Evolutionary conservation across 2,797 vertebrate species (phyloP).

Genomic region (Muscicapa comitata): DNA sequence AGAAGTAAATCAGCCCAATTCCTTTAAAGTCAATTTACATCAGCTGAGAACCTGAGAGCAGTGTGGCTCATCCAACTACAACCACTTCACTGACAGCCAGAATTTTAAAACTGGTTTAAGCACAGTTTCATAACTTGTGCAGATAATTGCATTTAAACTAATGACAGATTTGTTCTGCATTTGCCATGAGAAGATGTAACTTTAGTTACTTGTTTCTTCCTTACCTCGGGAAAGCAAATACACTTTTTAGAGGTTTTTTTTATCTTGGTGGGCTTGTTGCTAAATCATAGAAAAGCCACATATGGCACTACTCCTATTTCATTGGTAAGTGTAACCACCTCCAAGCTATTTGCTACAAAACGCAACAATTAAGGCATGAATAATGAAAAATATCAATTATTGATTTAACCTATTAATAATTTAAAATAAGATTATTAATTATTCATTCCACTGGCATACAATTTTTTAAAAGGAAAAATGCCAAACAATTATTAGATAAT

Average conservation of each 20-base stretch:
- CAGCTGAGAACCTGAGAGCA: neutral
- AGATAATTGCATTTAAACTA: neutral
- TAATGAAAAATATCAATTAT: neutral
- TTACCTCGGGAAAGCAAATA: neutral
- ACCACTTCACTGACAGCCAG: neutral
- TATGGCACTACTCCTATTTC: neutral
- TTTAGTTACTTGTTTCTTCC: neutral
- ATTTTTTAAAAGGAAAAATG: neutral
- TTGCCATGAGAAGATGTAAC: neutral
- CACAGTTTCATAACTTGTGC: neutral
- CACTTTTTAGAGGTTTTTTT: neutral
- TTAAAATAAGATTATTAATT: neutral
- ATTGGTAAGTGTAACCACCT: neutral
- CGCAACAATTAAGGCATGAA: neutral
- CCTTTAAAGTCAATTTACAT: neutral
- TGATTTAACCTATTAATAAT: neutral
- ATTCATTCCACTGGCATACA: neutral
- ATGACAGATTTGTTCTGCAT: neutral
- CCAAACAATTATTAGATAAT: neutral
- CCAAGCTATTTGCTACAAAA: neutral
- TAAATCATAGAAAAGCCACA: neutral
- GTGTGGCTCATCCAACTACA: neutral
- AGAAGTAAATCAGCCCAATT: neutral
- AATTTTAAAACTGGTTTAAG: neutral
- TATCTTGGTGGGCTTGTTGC: neutral